Conservation (phyloP, 1,140 invertebrate species). For the Meloidogyne hapla region DNA sequence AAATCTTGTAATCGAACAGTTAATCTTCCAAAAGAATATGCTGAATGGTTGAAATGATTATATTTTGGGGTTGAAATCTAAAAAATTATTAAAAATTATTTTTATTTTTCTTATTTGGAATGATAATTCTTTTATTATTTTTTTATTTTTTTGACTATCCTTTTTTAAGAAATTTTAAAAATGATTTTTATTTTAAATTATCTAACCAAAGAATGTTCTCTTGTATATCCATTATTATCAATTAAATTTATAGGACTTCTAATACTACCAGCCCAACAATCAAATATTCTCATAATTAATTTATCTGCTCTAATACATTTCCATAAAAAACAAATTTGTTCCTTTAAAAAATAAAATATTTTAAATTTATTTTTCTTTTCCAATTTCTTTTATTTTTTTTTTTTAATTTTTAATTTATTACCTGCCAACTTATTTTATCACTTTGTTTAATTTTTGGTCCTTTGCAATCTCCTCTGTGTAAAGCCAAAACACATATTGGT, state of each 20-base stretch:
- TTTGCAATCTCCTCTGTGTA: slow-evolving; percentile 36
- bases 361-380: background rate
- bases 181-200: background rate
- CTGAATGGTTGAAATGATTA: slow-evolving; percentile 5
- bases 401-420: slow-evolving; percentile 31
- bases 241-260: slow-evolving; percentile 41
- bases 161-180: too few relatives aligned
- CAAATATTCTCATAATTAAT: slow-evolving; percentile 49
- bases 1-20: slow-evolving; percentile 49
- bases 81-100: too few relatives aligned
- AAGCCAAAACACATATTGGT: slow-evolving; percentile 27
- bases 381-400: background rate
- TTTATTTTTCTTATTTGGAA: too few relatives aligned
- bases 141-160: too few relatives aligned
- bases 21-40: slow-evolving; percentile 48
- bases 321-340: background rate
- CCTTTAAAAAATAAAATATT: background rate
- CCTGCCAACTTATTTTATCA: slow-evolving; percentile 39
- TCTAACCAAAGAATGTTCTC: slow-evolving; percentile 48
- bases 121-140: too few relatives aligned
- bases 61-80: slow-evolving; percentile 11
- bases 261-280: slow-evolving; percentile 52
- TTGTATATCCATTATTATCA: slow-evolving; percentile 32
- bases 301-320: slow-evolving; percentile 21
- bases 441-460: slow-evolving; percentile 22